These are phyloP conservation scores for Opisthocomus hoazin DNA, from an alignment of 2,113 vertebrate genomes.

Conservation along the genomic window DNA sequence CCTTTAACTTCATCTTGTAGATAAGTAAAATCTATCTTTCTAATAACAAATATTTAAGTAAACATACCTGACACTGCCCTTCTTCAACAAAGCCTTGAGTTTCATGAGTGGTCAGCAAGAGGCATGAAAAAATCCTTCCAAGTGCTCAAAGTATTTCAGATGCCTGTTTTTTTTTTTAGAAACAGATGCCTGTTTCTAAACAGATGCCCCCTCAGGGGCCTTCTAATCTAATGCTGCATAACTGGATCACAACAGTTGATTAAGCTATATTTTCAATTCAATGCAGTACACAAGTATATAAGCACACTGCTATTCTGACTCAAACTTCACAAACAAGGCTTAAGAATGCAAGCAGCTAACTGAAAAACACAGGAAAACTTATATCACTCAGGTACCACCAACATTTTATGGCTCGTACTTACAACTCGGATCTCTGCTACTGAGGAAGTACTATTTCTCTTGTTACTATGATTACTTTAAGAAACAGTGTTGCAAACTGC, in stretches of 20 bases:
- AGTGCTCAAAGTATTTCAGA: neutral
- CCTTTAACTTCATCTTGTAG: neutral
- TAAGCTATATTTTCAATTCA: neutral
- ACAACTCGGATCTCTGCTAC: neutral
- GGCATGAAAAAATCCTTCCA: slow-evolving; percentile 12
- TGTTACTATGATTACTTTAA: neutral
- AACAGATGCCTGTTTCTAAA: neutral
- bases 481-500: neutral
- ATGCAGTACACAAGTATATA: neutral
- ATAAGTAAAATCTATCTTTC: slow-evolving; percentile 20
- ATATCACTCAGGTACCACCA: neutral
- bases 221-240: neutral
- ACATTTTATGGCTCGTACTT: neutral
- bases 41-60: slow-evolving; percentile 22
- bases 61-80: neutral
- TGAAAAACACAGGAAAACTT: neutral
- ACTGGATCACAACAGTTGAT: neutral
- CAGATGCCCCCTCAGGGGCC: neutral
- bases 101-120: neutral
- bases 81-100: neutral
- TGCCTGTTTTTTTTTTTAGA: neutral
- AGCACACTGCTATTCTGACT: neutral
- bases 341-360: neutral
- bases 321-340: neutral
- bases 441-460: neutral